Conservation (phyloP, 2,113 vertebrate genomes). For the Corythoichthys intestinalis region DNA sequence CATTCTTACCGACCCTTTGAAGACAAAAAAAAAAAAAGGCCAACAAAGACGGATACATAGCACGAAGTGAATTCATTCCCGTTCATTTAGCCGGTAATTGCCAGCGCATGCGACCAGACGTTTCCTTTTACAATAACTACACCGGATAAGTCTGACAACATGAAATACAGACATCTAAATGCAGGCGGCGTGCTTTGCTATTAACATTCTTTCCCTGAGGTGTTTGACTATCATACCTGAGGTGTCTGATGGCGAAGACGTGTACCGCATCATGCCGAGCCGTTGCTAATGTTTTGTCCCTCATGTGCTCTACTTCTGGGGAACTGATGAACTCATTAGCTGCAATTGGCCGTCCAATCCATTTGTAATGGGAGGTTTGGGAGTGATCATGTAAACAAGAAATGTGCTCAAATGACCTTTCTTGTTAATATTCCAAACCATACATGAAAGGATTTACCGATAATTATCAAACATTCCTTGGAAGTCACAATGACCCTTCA, state of each 20-base stretch:
- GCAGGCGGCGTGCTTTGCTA: neutral
- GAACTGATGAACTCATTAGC: no score
- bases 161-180: slow-evolving; percentile 18
- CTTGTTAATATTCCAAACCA: no score
- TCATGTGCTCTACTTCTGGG: neutral
- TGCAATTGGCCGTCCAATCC: neutral
- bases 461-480: no score
- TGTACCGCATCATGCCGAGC: neutral
- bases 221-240: slow-evolving; percentile 12
- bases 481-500: no score
- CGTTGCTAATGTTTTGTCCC: neutral
- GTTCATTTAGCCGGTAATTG: slow-evolving; percentile 23
- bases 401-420: no score
- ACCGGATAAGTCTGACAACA: slow-evolving; percentile 4
- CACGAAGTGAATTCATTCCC: neutral
- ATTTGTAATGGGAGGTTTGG: neutral
- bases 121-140: slow-evolving; percentile 25
- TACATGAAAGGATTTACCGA: no score
- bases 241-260: neutral
- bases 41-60: neutral
- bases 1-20: neutral
- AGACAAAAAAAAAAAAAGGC: neutral
- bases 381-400: no score
- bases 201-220: neutral
- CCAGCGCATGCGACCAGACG: neutral